Base-by-base conservation (phyloP, 2,888 invertebrate species). In the Oscheius sp. region DNA sequence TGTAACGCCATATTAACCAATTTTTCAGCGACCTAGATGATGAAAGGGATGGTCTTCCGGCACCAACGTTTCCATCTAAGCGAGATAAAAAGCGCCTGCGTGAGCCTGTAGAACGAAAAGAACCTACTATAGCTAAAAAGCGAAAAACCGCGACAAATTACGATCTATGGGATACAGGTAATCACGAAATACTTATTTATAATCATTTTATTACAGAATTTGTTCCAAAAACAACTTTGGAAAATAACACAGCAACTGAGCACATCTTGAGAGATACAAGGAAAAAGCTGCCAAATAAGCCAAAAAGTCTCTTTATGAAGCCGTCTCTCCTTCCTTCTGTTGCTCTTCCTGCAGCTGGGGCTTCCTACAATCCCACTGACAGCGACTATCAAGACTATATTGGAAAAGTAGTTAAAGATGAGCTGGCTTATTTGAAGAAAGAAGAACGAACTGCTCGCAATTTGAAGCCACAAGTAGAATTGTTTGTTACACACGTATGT, bases 361-460 rank as follows among this genome's bases (percentile, higher is more conserved):
- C 76, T 23, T 78, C 78, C 12, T 78, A 78, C 37, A 78, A 78
- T 69, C 78, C 78, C 5, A 71, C 73, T 42, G 65, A 71, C 3
- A 65, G 45, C 3, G 75, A 76, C 37, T 78, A 78, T 58, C 52
- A 69, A 33, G 68, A 70, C 17, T 78, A 78, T 37, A 72, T 78
- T 8, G 23, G 8, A 0, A 42, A 42, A 31, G 73, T 78, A 17
- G 74, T 69, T 1, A 33, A 33, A 0, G 73, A 78, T 4, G 78
- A 78, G 46, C 50, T 69, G 34, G 63, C 70, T 15, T 20, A 72
- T 39, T 72, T 78, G 23, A 63, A 61, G 6, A 10, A 39, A 8
- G 74, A 74, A 42, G 65, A 57, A 33, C 66, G 57, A 31, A 69
- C 61, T 23, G 55, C 65, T n/a, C 8, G 65, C n/a, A 67, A 72